Percentiles rank a stretch among this genome's conserved stretches.
phyloP scores from a whole-genome alignment of 2,113 vertebrate species.

The Malaclemys terrapin region DNA sequence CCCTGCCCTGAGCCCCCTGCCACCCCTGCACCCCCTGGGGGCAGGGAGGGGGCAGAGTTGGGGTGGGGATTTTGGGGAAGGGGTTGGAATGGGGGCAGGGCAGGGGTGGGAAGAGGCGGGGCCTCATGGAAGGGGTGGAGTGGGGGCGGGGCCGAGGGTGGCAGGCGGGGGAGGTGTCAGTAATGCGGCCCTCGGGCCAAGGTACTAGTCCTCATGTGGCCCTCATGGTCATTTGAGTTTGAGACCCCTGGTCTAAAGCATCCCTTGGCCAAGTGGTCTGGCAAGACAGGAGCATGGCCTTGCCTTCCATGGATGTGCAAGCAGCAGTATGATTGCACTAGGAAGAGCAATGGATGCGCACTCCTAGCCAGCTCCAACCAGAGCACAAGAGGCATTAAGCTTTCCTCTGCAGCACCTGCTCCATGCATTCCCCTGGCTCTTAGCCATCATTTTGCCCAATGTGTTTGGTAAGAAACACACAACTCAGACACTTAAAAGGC shows the following conservation, averaged over 20 bases:
- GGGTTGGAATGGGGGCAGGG: too few species aligned
- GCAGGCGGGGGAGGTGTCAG: too few species aligned
- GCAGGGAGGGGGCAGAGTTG: too few species aligned
- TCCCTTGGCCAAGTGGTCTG: not conserved
- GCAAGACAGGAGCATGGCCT: not conserved
- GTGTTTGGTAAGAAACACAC: not conserved
- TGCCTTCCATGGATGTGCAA: not conserved
- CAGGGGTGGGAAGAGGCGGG: too few species aligned
- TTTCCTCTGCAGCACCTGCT: not conserved
- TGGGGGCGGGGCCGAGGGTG: too few species aligned
- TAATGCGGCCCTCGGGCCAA: too few species aligned
- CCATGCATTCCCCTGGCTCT: not conserved
- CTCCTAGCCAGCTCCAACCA: not conserved
- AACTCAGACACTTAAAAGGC: not conserved
- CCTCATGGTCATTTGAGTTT: too few species aligned
- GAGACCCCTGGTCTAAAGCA: not conserved
- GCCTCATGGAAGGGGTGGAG: too few species aligned
- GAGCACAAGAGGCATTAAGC: not conserved
- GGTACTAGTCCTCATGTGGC: too few species aligned
- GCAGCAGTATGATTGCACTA: accelerated
- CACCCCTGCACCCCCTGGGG: too few species aligned
- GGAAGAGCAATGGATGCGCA: not conserved
- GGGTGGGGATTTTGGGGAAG: too few species aligned
- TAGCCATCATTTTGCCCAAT: not conserved
- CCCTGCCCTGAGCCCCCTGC: too few species aligned